These are phyloP conservation scores for Nomada ferruginata DNA, from an alignment of 2,888 invertebrate genomes.

Conservation along the genomic window DNA sequence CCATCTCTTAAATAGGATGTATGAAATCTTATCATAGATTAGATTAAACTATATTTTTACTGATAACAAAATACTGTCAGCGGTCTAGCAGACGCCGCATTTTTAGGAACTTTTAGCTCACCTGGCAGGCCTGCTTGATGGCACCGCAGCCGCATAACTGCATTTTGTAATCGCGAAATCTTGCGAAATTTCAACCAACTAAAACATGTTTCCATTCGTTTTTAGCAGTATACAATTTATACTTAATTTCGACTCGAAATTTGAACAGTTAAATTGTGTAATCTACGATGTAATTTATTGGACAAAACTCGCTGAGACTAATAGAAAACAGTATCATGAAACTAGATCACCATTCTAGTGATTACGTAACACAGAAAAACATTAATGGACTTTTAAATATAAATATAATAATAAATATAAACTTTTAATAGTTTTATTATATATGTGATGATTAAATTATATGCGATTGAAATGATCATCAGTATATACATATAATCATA, in stretches of 20 bases:
- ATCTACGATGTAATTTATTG: neutral
- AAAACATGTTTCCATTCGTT: neutral
- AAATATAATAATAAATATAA: too few species aligned
- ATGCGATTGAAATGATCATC: neutral
- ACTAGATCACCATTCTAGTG: too few species aligned
- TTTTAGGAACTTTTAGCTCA: constrained; percentile 48
- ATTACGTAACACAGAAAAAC: too few species aligned
- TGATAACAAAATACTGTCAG: constrained; percentile 57
- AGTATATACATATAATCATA: neutral
- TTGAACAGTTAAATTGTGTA: neutral
- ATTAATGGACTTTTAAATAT: too few species aligned
- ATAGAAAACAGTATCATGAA: neutral
- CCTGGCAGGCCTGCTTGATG: constrained; percentile 18
- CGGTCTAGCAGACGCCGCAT: constrained; percentile 53
- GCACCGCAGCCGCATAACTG: neutral
- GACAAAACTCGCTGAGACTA: neutral
- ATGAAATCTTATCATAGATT: constrained; percentile 28
- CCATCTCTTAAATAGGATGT: constrained; percentile 8
- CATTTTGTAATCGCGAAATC: neutral
- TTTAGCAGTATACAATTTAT: neutral
- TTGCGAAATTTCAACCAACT: neutral
- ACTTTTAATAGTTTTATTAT: neutral
- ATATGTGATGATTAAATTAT: neutral
- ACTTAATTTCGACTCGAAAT: neutral
- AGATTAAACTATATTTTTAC: constrained; percentile 25